Base-by-base conservation (phyloP, 2,113 vertebrate genomes). In the Ctenodactylus gundi region DNA sequence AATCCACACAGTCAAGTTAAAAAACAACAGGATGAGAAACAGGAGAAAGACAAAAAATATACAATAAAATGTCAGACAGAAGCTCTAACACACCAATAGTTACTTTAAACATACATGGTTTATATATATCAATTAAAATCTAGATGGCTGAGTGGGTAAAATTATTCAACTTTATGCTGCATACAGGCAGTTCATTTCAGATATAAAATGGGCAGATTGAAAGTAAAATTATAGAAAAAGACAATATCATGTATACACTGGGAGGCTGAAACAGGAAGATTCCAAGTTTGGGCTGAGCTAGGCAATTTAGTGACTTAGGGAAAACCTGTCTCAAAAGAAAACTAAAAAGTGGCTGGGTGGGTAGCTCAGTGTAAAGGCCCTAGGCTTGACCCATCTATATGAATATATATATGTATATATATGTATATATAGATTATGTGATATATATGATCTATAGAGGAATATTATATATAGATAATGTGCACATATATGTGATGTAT, bases 81-180 rank as follows among this genome's bases (percentile, higher is more conserved):
- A 78, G 20, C 20, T 6, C 18, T 51, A 41, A 58, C 21, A 82
- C 4, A 75, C 49, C 36, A 88, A 78, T 51, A 65, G 31, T 29
- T 85, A 73, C 27, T 58, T 89, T 85, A 89, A 93, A 85, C 55
- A 14, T 67, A 91, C 86, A 46, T 39, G 23, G 12, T 46, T 17
- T 82, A 76, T 76, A 84, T 55, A 84, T 64, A 88, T n/a, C 44
- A 84, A 49, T 84, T 81, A 88, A 76, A 70, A 89, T 44, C 68
- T 36, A 72, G 81, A 83, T n/a, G 53, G 39, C 21, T 84, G 64
- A 23, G 8, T 76, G 31, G 76, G 2, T 82, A 87, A 84, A 46
- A 64, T 46, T 31, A 49, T 85, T 15, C 58, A 91, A 18, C 46
- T 90, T 41, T 75, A 51, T 73, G 6, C 27, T 81, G 21, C 34